Evolutionary conservation across 1,140 invertebrate genomes (phyloP).

Genomic region (Gyrodactylus bullatarudis): DNA sequence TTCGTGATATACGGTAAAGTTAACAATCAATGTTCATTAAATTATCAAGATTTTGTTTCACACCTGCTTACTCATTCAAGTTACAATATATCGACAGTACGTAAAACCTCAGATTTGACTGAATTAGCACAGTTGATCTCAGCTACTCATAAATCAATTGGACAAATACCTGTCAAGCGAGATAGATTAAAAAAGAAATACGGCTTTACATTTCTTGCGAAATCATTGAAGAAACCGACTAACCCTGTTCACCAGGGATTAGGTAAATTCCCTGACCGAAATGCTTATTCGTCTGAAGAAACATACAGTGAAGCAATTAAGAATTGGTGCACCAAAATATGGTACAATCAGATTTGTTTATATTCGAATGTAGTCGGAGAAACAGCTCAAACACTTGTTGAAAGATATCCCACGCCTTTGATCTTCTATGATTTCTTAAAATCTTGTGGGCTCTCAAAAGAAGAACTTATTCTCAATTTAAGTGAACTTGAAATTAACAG

Average conservation of each 20-base stretch:
- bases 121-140: neutral
- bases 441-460: neutral
- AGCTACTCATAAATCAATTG: neutral
- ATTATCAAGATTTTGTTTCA: neutral
- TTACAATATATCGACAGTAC: neutral
- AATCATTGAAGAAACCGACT: neutral
- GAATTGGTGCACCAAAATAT: neutral
- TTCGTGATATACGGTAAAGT: neutral
- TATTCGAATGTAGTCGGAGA: neutral
- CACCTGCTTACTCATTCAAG: neutral
- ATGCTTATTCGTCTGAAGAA: neutral
- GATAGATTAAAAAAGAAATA: neutral
- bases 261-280: neutral
- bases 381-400: neutral
- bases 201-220: neutral
- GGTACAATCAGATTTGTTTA: neutral
- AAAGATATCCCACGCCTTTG: neutral
- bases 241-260: neutral
- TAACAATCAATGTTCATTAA: neutral
- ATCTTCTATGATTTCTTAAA: neutral
- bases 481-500: neutral
- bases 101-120: neutral
- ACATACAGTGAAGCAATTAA: neutral
- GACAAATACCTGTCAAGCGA: neutral
- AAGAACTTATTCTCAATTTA: neutral